Conservation (phyloP, 2,113 vertebrate species). For the Rhinogobius similis region DNA sequence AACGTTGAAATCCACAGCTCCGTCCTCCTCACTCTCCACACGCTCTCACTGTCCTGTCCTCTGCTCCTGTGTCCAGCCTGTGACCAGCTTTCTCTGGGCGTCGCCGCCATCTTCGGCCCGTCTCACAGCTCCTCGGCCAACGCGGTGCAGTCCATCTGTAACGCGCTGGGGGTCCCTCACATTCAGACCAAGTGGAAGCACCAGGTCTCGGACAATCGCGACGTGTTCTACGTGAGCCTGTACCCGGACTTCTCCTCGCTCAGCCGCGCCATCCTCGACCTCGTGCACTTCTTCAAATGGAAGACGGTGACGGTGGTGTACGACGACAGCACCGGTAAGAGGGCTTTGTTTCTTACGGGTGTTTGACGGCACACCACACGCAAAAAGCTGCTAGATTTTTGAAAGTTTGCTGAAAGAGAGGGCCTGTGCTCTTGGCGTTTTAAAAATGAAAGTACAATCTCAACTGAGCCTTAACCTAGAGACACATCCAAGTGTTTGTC, state of each 20-base stretch:
- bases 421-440: too few relatives aligned
- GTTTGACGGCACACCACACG: too few relatives aligned
- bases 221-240: slow-evolving; percentile 96
- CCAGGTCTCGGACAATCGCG: slow-evolving; percentile 97
- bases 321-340: slow-evolving; percentile 98
- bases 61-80: slow-evolving; percentile 85
- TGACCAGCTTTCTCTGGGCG: slow-evolving; percentile 98
- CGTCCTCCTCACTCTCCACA: too few relatives aligned
- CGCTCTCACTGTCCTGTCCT: too few relatives aligned
- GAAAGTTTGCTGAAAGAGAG: too few relatives aligned
- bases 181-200: slow-evolving; percentile 99
- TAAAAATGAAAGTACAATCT: too few relatives aligned
- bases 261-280: slow-evolving; percentile 95
- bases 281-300: slow-evolving; percentile 99
- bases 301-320: slow-evolving; percentile 98
- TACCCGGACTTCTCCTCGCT: slow-evolving; percentile 98
- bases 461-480: too few relatives aligned
- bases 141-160: slow-evolving; percentile 98
- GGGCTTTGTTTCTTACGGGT: too few relatives aligned
- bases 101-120: slow-evolving; percentile 97
- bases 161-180: slow-evolving; percentile 95
- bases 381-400: too few relatives aligned
- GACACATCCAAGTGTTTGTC: too few relatives aligned
- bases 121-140: slow-evolving; percentile 99
- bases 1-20: too few relatives aligned